Conservation (phyloP, 1,140 invertebrate species). For the Hycleus phaleratus region DNA sequence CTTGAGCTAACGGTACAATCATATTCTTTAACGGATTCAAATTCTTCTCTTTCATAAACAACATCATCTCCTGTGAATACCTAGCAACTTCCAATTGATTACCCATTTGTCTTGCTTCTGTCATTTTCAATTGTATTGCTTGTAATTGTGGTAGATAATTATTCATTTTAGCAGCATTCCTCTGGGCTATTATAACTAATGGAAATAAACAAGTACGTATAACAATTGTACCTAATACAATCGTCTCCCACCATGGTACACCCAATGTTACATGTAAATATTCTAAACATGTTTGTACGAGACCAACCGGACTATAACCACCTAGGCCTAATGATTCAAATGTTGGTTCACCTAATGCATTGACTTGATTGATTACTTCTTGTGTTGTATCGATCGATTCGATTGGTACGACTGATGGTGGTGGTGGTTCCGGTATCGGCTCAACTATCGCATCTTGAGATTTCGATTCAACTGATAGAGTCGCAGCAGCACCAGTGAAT, state of each 20-base stretch:
- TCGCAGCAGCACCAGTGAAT: not conserved
- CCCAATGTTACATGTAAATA: constrained; percentile 65
- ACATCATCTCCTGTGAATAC: constrained; percentile 64
- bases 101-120: constrained; percentile 69
- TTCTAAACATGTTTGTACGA: constrained; percentile 74
- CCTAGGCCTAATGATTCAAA: constrained; percentile 74
- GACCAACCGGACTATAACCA: constrained; percentile 66
- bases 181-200: constrained; percentile 69
- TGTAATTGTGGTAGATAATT: constrained; percentile 77
- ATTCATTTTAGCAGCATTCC: constrained; percentile 67
- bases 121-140: constrained; percentile 70
- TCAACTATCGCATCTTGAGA: not conserved
- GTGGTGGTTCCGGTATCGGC: constrained; percentile 40
- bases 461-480: not conserved
- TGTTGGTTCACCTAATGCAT: constrained; percentile 62
- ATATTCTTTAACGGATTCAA: constrained; percentile 76
- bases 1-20: constrained; percentile 73
- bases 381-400: constrained; percentile 29
- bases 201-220: constrained; percentile 74
- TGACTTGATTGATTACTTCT: constrained; percentile 42
- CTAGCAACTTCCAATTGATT: constrained; percentile 70
- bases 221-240: constrained; percentile 57
- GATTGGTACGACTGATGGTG: constrained; percentile 43
- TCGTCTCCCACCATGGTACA: constrained; percentile 87
- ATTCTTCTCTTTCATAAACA: constrained; percentile 73